Base-by-base conservation (phyloP, 2,888 invertebrate species). In the Listrodromus nycthemerus region DNA sequence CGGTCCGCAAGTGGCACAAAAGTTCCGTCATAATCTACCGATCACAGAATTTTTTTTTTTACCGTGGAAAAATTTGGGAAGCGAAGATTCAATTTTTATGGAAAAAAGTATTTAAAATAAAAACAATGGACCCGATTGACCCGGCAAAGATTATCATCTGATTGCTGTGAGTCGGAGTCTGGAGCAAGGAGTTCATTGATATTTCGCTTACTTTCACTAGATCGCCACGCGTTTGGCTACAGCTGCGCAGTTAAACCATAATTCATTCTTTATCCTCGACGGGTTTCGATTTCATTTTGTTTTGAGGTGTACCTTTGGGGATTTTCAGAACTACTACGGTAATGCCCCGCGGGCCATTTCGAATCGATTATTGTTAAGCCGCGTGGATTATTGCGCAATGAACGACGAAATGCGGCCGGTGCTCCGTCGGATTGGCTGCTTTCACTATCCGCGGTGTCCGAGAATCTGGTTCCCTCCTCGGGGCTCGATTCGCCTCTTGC, bases 381-480 rank as follows among this genome's bases (percentile, higher is more conserved):
- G 48, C 58, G 52, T 73, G 70, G 66, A 79, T 85, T 80, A 77
- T 84, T 83, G 84, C 76, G 86, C 76, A 79, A 80, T 80, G 67
- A 82, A 80, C 80, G 81, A 80, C 83, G 82, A 84, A 83, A 84
- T 37, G 52, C 63, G 71, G 30, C 50, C 69, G 78, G 67, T 58
- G 61, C 82, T 80, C 61, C 71, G 82, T 86, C 71, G 83, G 83
- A 88, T 89, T 89, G 88, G 87, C 87, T 89, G 90, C 92, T 92
- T 92, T 92, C 92, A 92, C 92, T 90, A 89, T 91, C 86, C 87
- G 85, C 83, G 87, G 85, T 80, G 65, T 79, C 77, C 86, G 86
- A 87, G 87, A 90, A 91, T 91, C 90, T 90, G 90, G 88, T 91
- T 91, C 89, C 86, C 90, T 86, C 88, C 88, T 88, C 87, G 86